Evolutionary conservation across 2,797 vertebrate species (phyloP).

Genomic region (Ispidina lecontei): DNA sequence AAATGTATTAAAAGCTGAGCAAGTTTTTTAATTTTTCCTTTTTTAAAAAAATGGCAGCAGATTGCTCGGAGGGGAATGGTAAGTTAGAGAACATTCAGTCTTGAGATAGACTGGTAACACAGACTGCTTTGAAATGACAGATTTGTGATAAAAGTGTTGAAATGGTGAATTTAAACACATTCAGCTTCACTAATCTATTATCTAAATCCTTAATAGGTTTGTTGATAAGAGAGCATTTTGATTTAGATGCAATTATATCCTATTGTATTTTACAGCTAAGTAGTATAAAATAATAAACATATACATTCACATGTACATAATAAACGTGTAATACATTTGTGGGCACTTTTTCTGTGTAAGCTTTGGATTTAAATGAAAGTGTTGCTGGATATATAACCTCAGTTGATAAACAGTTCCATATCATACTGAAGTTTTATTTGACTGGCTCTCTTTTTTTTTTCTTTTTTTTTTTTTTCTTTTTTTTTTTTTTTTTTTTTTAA

Average conservation of each 20-base stretch:
- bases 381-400: background rate
- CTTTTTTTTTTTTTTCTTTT: background rate
- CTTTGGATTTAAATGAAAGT: background rate
- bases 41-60: constrained; percentile 78
- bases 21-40: constrained; percentile 75
- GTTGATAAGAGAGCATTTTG: constrained; percentile 2
- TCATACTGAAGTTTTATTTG: background rate
- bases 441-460: background rate
- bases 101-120: constrained; percentile 47
- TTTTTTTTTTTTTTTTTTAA: background rate
- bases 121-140: constrained; percentile 38
- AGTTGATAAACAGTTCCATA: background rate
- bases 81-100: constrained; percentile 74
- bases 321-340: background rate
- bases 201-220: background rate
- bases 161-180: background rate
- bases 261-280: background rate
- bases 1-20: constrained; percentile 72
- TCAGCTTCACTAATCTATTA: background rate
- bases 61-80: constrained; percentile 77
- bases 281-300: background rate
- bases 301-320: background rate
- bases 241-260: background rate
- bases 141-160: background rate
- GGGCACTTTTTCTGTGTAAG: background rate